These are phyloP conservation scores for Trinectes maculatus DNA, from an alignment of 2,113 vertebrate genomes.

Conservation along the genomic window DNA sequence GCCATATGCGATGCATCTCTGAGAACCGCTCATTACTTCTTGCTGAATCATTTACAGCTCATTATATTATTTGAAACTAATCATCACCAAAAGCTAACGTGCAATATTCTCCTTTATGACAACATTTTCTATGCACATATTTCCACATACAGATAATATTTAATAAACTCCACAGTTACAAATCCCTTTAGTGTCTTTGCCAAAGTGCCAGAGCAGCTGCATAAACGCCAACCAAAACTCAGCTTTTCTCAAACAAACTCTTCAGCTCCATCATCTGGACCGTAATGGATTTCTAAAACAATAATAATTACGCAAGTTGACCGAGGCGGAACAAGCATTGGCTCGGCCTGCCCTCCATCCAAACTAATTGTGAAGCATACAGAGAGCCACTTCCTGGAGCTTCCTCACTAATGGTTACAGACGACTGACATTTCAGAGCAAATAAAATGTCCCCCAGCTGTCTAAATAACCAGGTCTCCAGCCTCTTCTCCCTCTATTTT, in stretches of 20 bases:
- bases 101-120: neutral
- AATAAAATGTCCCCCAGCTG: slow-evolving; percentile 80
- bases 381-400: slow-evolving; percentile 77
- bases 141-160: neutral
- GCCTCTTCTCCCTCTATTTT: slow-evolving; percentile 28
- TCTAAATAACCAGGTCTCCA: slow-evolving; percentile 71
- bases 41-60: too few species aligned
- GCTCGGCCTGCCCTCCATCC: slow-evolving; percentile 61
- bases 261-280: slow-evolving; percentile 69
- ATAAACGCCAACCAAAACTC: slow-evolving; percentile 61
- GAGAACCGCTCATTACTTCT: too few species aligned
- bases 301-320: slow-evolving; percentile 76
- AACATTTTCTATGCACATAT: neutral
- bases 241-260: slow-evolving; percentile 69
- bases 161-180: slow-evolving; percentile 14
- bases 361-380: slow-evolving; percentile 72
- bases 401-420: slow-evolving; percentile 73
- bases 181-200: slow-evolving; percentile 22
- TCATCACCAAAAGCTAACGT: neutral
- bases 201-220: slow-evolving; percentile 58
- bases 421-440: slow-evolving; percentile 69
- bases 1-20: too few species aligned
- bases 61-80: neutral
- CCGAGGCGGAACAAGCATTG: slow-evolving; percentile 62
- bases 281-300: slow-evolving; percentile 77